A percentile compares a stretch with the other conserved stretches of the same genome.
Conservation (phyloP, 2,113 vertebrate species). For the Podocnemis expansa region DNA sequence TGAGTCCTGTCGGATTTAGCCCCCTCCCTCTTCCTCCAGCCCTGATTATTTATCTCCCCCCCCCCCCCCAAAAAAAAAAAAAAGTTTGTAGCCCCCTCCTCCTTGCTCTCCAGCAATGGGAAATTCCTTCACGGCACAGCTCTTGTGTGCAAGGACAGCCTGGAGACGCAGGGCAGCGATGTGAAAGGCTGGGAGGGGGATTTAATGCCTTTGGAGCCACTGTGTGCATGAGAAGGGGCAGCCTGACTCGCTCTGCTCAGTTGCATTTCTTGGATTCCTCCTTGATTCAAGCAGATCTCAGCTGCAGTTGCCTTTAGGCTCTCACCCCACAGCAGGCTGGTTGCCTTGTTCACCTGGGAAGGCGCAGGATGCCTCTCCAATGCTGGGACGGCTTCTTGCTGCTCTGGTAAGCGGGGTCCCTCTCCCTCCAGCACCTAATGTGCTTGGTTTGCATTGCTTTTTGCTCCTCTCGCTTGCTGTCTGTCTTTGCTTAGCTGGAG, state of each 20-base stretch:
- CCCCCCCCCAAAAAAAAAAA: not conserved
- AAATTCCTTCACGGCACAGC: slow-evolving; percentile 60
- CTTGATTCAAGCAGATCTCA: too few relatives aligned
- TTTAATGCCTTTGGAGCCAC: slow-evolving; percentile 38
- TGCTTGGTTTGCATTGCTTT: not conserved
- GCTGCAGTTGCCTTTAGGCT: not conserved
- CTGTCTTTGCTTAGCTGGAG: not conserved
- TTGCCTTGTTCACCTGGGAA: not conserved
- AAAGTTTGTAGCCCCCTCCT: slow-evolving; percentile 29
- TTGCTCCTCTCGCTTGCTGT: not conserved
- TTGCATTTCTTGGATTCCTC: not conserved
- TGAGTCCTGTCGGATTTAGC: not conserved
- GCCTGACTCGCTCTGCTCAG: not conserved
- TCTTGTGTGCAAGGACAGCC: slow-evolving; percentile 53
- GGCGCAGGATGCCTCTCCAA: slow-evolving; percentile 32
- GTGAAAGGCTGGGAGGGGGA: slow-evolving; percentile 39
- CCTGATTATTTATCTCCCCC: not conserved
- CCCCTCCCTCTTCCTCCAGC: not conserved
- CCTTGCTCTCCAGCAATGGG: not conserved
- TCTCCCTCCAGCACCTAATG: not conserved
- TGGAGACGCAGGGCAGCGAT: slow-evolving; percentile 56
- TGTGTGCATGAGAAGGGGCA: not conserved
- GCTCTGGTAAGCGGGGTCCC: slow-evolving; percentile 40
- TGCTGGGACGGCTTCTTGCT: slow-evolving; percentile 33
- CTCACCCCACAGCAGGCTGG: too few relatives aligned